These are phyloP conservation scores for Leucophenga varia DNA, from an alignment of 1,140 invertebrate genomes.

Conservation along the genomic window DNA sequence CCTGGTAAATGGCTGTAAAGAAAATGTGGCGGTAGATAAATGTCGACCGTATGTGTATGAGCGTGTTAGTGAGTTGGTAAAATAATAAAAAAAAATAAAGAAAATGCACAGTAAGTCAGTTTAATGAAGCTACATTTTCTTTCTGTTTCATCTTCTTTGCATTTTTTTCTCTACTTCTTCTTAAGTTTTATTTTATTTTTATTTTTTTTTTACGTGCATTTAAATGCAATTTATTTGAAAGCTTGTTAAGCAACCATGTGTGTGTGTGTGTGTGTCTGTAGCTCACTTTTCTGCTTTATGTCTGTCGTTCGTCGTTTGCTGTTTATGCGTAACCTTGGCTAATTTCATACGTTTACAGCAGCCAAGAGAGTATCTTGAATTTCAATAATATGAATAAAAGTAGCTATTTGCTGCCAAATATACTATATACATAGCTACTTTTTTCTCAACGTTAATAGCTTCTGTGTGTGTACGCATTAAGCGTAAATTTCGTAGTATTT, in stretches of 20 bases:
- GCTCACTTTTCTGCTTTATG: no score
- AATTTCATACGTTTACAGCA: not conserved
- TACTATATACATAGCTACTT: no score
- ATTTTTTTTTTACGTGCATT: constrained; percentile 20
- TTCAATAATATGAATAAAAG: no score
- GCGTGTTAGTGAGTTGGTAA: constrained; percentile 12
- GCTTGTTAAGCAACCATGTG: constrained; percentile 16
- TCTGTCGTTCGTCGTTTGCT: no score
- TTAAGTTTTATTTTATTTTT: constrained; percentile 2
- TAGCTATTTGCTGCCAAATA: no score
- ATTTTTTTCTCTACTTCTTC: constrained; percentile 15
- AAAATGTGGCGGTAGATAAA: constrained; percentile 33
- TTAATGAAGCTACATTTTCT: constrained; percentile 1
- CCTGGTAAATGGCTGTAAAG: constrained; percentile 53
- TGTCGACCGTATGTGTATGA: constrained; percentile 11
- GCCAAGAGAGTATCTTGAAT: no score
- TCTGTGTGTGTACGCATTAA: no score
- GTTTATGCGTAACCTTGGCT: not conserved
- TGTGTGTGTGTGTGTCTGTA: constrained; percentile 12
- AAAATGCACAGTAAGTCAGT: constrained; percentile 34
- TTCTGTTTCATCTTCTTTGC: not conserved
- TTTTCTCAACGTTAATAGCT: no score
- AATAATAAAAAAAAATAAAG: no score
- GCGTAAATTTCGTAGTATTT: no score
- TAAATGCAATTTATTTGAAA: constrained; percentile 28